phyloP scores from a whole-genome alignment of 2,113 vertebrate genomes.

The Holacanthus passer region DNA sequence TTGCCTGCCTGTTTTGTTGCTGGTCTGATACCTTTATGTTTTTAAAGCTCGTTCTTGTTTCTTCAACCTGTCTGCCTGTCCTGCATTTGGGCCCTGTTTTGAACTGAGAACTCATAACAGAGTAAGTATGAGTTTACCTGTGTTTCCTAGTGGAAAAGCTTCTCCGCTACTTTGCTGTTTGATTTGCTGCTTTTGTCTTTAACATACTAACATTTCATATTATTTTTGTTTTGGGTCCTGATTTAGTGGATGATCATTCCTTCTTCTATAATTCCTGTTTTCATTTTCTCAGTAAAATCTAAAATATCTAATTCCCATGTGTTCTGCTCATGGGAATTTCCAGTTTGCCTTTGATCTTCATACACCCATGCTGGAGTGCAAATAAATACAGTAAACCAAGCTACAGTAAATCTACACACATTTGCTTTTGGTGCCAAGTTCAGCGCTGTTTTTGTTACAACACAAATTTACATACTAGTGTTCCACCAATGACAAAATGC shows the following conservation, averaged over 20 bases:
- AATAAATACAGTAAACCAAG: not conserved
- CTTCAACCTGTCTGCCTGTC: too few species aligned
- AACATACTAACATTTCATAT: not conserved
- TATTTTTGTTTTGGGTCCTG: not conserved
- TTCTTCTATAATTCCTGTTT: not conserved
- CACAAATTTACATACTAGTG: not conserved
- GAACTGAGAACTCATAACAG: too few species aligned
- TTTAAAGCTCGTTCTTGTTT: too few species aligned
- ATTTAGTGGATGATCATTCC: not conserved
- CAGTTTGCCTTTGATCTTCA: constrained; percentile 16
- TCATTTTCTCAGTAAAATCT: not conserved
- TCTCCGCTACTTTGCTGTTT: not conserved
- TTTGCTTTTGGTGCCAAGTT: constrained; percentile 6
- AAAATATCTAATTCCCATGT: not conserved
- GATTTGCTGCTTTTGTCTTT: not conserved
- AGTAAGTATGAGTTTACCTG: too few species aligned
- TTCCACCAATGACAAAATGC: not conserved
- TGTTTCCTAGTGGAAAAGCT: not conserved
- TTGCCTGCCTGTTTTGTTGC: too few species aligned
- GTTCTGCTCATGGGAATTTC: not conserved
- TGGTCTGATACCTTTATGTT: too few species aligned
- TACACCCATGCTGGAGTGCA: not conserved
- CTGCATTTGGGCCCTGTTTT: too few species aligned
- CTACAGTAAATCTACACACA: not conserved
- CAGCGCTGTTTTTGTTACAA: not conserved